These are phyloP conservation scores for Enteromius unitaeniatus DNA, from an alignment of 2,797 vertebrate genomes.

Conservation along the genomic window DNA sequence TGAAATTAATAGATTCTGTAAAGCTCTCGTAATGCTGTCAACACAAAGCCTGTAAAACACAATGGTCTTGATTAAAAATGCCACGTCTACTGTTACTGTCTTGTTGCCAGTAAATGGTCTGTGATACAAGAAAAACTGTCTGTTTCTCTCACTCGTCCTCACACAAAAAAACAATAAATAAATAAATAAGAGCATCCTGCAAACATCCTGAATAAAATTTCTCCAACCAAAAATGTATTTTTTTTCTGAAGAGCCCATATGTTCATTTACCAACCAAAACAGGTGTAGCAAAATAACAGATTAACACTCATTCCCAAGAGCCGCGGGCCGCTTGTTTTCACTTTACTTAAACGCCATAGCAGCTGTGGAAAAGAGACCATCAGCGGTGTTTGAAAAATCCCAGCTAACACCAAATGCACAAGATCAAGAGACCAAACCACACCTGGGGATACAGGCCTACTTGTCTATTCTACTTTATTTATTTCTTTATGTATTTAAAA, in stretches of 20 bases:
- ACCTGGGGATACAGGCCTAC: conserved; percentile 46
- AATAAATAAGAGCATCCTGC: conserved; percentile 22
- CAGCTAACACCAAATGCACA: conserved; percentile 24
- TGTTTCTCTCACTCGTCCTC: not conserved
- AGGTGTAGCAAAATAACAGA: conserved; percentile 51
- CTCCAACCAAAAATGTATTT: not conserved
- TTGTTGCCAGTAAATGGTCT: conserved; percentile 25
- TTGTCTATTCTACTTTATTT: conserved; percentile 32
- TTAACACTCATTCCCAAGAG: conserved; percentile 51
- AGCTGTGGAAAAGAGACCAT: conserved; percentile 50
- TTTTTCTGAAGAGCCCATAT: conserved; percentile 49
- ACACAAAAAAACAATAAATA: conserved; percentile 13
- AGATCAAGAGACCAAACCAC: conserved; percentile 56
- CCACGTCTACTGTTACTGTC: conserved; percentile 16
- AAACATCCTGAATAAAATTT: conserved; percentile 40
- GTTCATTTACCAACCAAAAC: conserved; percentile 50
- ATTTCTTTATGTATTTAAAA: not conserved
- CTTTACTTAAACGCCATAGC: conserved; percentile 57
- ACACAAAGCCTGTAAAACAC: conserved; percentile 33
- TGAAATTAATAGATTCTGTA: conserved; percentile 20
- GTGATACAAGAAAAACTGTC: conserved; percentile 17
- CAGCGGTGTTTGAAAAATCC: conserved; percentile 32
- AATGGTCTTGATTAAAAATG: conserved; percentile 40
- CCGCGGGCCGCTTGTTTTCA: conserved; percentile 37
- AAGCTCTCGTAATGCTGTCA: conserved; percentile 13